phyloP scores from a whole-genome alignment of 2,797 vertebrate species.

The Dallia pectoralis region DNA sequence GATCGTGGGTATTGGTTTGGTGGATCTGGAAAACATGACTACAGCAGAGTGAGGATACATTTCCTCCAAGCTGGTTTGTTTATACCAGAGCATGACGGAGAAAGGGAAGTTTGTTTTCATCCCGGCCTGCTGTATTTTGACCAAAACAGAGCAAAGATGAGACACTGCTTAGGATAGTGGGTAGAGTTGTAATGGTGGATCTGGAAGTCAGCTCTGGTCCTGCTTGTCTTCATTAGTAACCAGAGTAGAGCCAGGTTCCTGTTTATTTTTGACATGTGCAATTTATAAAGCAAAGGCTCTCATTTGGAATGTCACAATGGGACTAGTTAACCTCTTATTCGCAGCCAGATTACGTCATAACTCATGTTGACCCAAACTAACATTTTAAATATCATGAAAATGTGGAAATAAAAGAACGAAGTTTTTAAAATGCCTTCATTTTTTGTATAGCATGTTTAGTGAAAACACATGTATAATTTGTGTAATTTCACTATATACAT shows the following conservation, averaged over 20 bases:
- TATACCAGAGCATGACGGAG: neutral
- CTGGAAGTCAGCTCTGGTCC: neutral
- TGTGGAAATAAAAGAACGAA: too few species aligned
- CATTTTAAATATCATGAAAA: too few species aligned
- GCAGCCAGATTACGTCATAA: conserved; percentile 41
- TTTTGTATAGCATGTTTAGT: too few species aligned
- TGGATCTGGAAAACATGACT: conserved; percentile 60
- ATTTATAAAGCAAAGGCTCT: neutral
- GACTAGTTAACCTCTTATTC: neutral
- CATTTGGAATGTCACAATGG: neutral
- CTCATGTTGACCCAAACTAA: conserved; percentile 52
- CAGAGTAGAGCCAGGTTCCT: neutral
- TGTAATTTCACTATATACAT: neutral
- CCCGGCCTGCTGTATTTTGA: too few species aligned
- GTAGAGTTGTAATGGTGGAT: neutral
- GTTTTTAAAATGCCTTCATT: too few species aligned
- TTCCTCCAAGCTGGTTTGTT: conserved; percentile 30
- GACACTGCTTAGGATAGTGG: neutral
- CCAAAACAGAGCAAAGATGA: too few species aligned
- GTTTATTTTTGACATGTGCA: neutral
- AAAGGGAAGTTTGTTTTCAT: too few species aligned
- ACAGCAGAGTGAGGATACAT: conserved; percentile 49
- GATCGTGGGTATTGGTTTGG: conserved; percentile 13
- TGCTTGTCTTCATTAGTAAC: neutral
- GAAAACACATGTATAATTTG: too few species aligned